Percentiles rank a stretch among this genome's conserved stretches.
These are phyloP conservation scores for Archegozetes longisetosus DNA, from an alignment of 1,140 invertebrate genomes.

Conservation along the genomic window DNA sequence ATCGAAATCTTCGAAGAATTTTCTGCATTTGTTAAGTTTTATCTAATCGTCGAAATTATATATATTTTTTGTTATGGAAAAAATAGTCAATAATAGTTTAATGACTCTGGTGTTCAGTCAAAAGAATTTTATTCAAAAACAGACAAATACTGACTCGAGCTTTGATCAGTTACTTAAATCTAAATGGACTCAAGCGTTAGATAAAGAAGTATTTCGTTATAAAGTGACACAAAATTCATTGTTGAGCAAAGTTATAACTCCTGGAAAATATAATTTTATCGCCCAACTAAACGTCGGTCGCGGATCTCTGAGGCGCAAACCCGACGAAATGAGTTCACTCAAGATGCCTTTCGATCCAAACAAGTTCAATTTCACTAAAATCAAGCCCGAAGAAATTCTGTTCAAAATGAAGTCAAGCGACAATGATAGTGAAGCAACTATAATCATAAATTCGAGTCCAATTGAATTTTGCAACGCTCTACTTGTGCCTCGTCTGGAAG, in stretches of 20 bases:
- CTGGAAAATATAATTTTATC: slow-evolving; percentile 12
- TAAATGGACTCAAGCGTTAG: slow-evolving; percentile 1
- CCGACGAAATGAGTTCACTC: slow-evolving; percentile 25
- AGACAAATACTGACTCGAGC: background rate
- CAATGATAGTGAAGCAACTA: background rate
- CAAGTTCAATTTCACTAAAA: slow-evolving; percentile 29
- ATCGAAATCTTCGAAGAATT: too few relatives aligned
- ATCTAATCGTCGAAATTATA: too few relatives aligned
- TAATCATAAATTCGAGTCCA: slow-evolving; percentile 31
- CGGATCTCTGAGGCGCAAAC: slow-evolving; percentile 23
- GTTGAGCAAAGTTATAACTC: background rate
- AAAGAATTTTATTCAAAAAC: background rate
- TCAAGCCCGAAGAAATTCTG: slow-evolving; percentile 26
- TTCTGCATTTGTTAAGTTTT: too few relatives aligned
- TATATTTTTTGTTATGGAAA: too few relatives aligned
- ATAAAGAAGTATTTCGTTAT: slow-evolving; percentile 1
- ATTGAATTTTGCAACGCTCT: slow-evolving; percentile 30
- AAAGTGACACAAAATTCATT: background rate
- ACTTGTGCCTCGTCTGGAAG: slow-evolving; percentile 27
- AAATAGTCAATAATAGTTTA: too few relatives aligned
- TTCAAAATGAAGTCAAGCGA: slow-evolving; percentile 19
- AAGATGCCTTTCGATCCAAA: slow-evolving; percentile 26
- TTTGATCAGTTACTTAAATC: slow-evolving; percentile 8
- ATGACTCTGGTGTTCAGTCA: background rate
- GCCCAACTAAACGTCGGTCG: slow-evolving; percentile 26